phyloP scores from a whole-genome alignment of 2,797 vertebrate species.

The Rousettus madagascariensis region DNA sequence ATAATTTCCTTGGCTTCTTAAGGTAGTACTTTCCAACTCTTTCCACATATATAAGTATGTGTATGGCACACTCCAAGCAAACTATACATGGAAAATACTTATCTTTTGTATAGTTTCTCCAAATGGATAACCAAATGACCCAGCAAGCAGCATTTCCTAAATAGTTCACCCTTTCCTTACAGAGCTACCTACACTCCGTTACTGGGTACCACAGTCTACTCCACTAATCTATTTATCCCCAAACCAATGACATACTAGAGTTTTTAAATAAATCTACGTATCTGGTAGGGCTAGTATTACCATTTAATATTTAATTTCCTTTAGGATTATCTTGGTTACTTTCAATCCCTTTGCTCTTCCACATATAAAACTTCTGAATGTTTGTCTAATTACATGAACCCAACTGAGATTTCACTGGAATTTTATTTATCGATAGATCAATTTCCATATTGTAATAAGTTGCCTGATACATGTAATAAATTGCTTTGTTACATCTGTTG shows the following conservation, averaged over 20 bases:
- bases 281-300: neutral
- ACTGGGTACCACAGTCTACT: neutral
- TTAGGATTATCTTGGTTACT: neutral
- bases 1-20: neutral
- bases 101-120: neutral
- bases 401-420: neutral
- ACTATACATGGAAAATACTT: neutral
- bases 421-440: neutral
- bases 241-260: neutral
- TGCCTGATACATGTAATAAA: too few relatives aligned
- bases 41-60: neutral
- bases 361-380: neutral
- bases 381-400: neutral
- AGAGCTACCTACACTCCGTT: neutral
- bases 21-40: neutral
- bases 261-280: slow-evolving; percentile 12
- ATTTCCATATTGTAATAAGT: too few relatives aligned
- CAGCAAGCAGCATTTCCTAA: neutral
- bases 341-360: slow-evolving; percentile 5
- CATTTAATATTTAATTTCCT: neutral
- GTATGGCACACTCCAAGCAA: neutral
- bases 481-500: too few relatives aligned
- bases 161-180: neutral
- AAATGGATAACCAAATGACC: neutral
- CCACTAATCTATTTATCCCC: neutral